Percentiles rank a stretch among this genome's conserved stretches.
These are phyloP conservation scores for Globia sparganii DNA, from an alignment of 2,888 invertebrate species.

Conservation along the genomic window DNA sequence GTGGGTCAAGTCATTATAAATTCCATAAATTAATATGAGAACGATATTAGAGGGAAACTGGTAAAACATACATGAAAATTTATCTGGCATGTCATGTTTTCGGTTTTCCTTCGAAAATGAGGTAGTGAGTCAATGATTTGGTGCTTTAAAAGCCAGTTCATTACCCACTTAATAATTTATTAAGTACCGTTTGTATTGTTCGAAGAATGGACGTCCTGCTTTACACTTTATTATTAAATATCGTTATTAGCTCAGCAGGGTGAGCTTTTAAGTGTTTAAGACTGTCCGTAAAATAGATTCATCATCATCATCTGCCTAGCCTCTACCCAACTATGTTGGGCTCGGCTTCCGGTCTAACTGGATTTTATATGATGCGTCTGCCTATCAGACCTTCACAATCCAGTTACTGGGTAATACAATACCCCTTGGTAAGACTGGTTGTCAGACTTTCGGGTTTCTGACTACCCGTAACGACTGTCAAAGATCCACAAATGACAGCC, in stretches of 20 bases:
- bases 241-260: not conserved
- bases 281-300: not conserved
- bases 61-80: conserved; percentile 31
- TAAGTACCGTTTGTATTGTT: not conserved
- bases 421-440: too few species aligned
- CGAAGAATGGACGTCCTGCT: not conserved
- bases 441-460: too few species aligned
- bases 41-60: conserved; percentile 22
- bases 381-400: too few species aligned
- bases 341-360: too few species aligned
- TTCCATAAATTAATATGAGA: conserved; percentile 58
- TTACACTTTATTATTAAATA: not conserved
- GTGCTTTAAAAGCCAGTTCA: too few species aligned
- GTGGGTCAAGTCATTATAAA: conserved; percentile 47
- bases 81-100: conserved; percentile 17
- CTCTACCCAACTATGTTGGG: too few species aligned
- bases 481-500: too few species aligned
- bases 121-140: not conserved
- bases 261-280: not conserved
- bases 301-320: too few species aligned
- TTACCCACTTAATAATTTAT: not conserved
- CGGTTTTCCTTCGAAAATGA: not conserved
- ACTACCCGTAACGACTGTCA: too few species aligned
- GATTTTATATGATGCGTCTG: too few species aligned
- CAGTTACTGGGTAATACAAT: too few species aligned